Conservation (phyloP, 2,113 vertebrate genomes). For the Colaptes auratus region DNA sequence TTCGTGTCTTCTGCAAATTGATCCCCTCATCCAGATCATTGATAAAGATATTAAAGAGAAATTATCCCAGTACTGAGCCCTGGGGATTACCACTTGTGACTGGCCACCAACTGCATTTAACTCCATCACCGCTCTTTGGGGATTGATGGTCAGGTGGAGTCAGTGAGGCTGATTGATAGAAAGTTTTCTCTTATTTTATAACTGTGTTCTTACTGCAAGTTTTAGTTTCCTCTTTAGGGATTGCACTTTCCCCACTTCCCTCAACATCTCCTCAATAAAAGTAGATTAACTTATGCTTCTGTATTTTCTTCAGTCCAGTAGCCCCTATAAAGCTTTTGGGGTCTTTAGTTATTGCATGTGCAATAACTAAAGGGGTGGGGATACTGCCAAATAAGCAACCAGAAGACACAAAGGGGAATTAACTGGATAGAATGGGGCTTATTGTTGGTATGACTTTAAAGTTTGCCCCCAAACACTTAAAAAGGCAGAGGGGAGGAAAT, state of each 20-base stretch:
- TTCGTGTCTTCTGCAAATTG: no score
- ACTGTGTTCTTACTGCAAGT: neutral
- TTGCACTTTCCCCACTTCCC: neutral
- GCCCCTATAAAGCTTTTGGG: neutral
- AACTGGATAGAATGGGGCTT: neutral
- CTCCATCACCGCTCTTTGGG: no score
- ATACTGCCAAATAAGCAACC: neutral
- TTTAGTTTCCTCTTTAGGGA: neutral
- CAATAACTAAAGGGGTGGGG: neutral
- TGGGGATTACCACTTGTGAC: no score
- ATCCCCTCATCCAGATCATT: no score
- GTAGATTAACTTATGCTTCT: neutral
- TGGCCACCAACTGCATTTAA: no score
- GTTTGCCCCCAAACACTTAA: neutral
- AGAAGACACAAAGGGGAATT: neutral
- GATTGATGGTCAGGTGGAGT: neutral
- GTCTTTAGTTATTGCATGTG: rapidly evolving
- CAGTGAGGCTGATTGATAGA: neutral
- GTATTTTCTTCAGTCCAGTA: neutral
- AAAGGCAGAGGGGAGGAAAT: neutral
- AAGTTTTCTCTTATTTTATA: neutral
- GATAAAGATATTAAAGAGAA: no score
- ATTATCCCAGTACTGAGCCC: no score
- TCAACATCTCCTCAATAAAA: neutral
- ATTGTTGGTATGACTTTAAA: neutral